Percentiles rank a stretch among this genome's conserved stretches.
These are phyloP conservation scores for Phyllotreta striolata DNA, from an alignment of 2,888 invertebrate species.

Conservation along the genomic window DNA sequence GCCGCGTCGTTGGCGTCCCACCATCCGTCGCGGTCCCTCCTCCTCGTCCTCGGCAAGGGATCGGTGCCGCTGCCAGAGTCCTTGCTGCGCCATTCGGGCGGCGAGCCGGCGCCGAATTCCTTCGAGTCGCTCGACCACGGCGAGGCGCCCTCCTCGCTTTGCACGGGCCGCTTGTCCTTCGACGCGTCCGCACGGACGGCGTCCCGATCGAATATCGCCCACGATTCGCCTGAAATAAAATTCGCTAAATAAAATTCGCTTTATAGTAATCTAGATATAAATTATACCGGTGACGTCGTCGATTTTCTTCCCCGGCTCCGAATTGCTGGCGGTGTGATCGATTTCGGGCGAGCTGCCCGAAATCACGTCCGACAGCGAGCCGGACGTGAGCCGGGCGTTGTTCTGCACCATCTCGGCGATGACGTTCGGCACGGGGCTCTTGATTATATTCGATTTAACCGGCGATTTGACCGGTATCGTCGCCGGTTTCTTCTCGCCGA, in stretches of 20 bases:
- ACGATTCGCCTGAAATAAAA: conserved; percentile 61
- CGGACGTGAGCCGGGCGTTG: conserved; percentile 63
- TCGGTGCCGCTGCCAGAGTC: conserved; percentile 63
- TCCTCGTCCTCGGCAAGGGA: conserved; percentile 53
- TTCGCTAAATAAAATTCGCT: conserved; percentile 1
- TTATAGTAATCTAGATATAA: not conserved
- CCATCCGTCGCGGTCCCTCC: conserved; percentile 61
- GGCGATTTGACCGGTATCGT: conserved; percentile 45
- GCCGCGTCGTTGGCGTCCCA: conserved; percentile 59
- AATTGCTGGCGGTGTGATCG: conserved; percentile 62
- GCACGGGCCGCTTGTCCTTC: conserved; percentile 55
- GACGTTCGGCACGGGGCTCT: conserved; percentile 62
- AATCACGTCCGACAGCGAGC: conserved; percentile 70
- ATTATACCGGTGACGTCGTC: conserved; percentile 58
- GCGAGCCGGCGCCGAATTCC: conserved; percentile 64
- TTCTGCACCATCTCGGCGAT: conserved; percentile 56
- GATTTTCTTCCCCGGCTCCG: conserved; percentile 54
- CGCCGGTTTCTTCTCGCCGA: conserved; percentile 34
- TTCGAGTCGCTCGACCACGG: conserved; percentile 83
- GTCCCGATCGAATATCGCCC: conserved; percentile 68
- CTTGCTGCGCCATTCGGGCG: conserved; percentile 62
- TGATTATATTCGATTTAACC: conserved; percentile 44
- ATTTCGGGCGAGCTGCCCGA: conserved; percentile 73
- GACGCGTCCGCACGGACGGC: conserved; percentile 47
- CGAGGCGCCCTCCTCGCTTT: conserved; percentile 68